These are phyloP conservation scores for Drosophila greeni DNA, from an alignment of 2,888 invertebrate species.

Conservation along the genomic window DNA sequence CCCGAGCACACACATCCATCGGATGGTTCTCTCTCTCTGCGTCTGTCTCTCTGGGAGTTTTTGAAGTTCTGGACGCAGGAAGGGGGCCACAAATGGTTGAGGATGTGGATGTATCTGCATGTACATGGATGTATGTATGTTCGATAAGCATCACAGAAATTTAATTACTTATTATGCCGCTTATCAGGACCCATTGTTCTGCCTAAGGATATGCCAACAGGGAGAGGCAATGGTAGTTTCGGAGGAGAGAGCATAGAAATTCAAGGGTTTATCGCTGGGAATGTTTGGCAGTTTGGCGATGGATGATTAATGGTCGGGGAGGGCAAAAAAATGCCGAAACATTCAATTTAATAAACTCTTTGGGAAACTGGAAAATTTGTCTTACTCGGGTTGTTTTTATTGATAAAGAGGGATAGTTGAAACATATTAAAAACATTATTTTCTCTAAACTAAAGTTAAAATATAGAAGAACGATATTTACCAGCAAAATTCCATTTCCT, in stretches of 20 bases:
- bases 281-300: conserved; percentile 14
- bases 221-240: conserved; percentile 10
- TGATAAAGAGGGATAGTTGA: not conserved
- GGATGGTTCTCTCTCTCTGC: not conserved
- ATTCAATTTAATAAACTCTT: not conserved
- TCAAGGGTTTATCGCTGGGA: conserved; percentile 21
- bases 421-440: no score
- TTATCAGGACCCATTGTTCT: conserved; percentile 52
- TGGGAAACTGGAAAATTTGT: not conserved
- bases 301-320: conserved; percentile 26
- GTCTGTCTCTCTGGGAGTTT: conserved; percentile 30
- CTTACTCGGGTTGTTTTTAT: not conserved
- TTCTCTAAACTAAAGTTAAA: no score
- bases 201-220: conserved; percentile 20
- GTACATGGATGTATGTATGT: conserved; percentile 10
- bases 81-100: conserved; percentile 1
- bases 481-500: no score
- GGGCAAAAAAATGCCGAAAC: not conserved
- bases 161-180: conserved; percentile 63
- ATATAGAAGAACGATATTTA: not conserved
- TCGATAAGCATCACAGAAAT: conserved; percentile 60
- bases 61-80: conserved; percentile 14
- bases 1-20: conserved; percentile 17
- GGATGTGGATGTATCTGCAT: conserved; percentile 3
- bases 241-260: conserved; percentile 22